Base-by-base conservation (phyloP, 2,888 invertebrate species). In the Scrobipalpa atriplicella region DNA sequence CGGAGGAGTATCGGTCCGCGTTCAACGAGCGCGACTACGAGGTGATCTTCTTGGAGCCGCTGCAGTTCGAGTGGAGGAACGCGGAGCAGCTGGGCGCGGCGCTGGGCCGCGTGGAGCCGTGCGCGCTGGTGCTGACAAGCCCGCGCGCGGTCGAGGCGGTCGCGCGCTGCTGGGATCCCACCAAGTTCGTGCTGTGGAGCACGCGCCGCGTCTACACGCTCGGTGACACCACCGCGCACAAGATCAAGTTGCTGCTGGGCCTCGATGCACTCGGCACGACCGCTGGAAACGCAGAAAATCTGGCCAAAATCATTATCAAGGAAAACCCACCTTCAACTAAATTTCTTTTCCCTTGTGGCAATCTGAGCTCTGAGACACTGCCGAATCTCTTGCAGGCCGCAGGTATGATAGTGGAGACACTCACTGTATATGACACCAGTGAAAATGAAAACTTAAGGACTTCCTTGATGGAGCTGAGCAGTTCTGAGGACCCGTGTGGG, bases 311-410 rank as follows among this genome's bases (percentile, higher is more conserved):
- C 3, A 86, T 92, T 65, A 51, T 73, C 0, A 73, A 76, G 10
- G 90, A 91, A 60, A 90, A 86, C 66, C 36, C 73, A 0, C 70
- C 70, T 2, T 66, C 74, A 1, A 77, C 85, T 1, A 85, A 78
- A 62, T 89, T 91, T 70, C 73, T 92, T 13, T 92, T 92, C 65
- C 90, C 92, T 0, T 91, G 92, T 72, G 92, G 92, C 7, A 89
- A 86, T 69, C 74, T 91, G 63, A 80, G 84, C 51, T 86, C 87
- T 11, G 92, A 91, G 70, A 80, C 75, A 1, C 72, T 92, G 62
- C 89, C 90, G 1, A 79, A 71, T 39, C 70, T 78, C 43, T 74
- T 92, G 19, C 69, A 75, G 0, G 69, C 75, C 0, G 78, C 80
- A 13, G 79, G 77, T 0, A 80, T 91, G 11, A 65, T 67, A 6